Base-by-base conservation (phyloP, 1,140 invertebrate species). In the Drepana arcuata region DNA sequence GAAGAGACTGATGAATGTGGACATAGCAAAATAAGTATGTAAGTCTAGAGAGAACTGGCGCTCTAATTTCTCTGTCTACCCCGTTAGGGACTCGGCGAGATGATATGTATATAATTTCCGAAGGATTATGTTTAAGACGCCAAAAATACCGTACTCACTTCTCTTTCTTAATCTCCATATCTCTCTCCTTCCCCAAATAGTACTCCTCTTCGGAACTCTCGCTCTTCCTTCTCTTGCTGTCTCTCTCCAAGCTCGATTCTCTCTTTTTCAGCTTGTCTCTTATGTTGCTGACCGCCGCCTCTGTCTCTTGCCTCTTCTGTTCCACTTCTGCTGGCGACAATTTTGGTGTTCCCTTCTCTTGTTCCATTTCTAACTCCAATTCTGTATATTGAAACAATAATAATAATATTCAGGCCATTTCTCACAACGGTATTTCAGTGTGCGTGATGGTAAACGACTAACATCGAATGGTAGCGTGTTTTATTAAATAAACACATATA, bases 121-220 rank as follows among this genome's bases (percentile, higher is more conserved):
- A n/a, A n/a, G n/a, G n/a, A n/a, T n/a, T n/a, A n/a, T n/a, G n/a
- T n/a, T n/a, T n/a, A n/a, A n/a, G n/a, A n/a, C n/a, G n/a, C n/a
- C n/a, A n/a, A n/a, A n/a, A n/a, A n/a, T n/a, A 31, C 10, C 16
- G 30, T 34, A 80, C 81, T 53, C 86, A 92, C 89, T 87, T 86
- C 70, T 91, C 88, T 58, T 86, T 89, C 58, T 88, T 86, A 32
- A 86, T 84, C 51, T 91, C 88, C 14, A 89, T 85, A 44, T 86
- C 84, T 58, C 82, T 83, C 41, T 91, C 89, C 61, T 92, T 90
- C 21, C 90, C 88, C 25, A 91, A 79, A 61, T 91, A 89, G 71
- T 89, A 91, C 45, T 88, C 85, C 48, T 87, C 87, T 23, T 83
- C 78, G 9, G 84, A 65, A 15, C 56, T 58, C 10, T 43, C 46